Conservation (phyloP, 1,140 invertebrate species). For the Neomicropteryx cornuta region DNA sequence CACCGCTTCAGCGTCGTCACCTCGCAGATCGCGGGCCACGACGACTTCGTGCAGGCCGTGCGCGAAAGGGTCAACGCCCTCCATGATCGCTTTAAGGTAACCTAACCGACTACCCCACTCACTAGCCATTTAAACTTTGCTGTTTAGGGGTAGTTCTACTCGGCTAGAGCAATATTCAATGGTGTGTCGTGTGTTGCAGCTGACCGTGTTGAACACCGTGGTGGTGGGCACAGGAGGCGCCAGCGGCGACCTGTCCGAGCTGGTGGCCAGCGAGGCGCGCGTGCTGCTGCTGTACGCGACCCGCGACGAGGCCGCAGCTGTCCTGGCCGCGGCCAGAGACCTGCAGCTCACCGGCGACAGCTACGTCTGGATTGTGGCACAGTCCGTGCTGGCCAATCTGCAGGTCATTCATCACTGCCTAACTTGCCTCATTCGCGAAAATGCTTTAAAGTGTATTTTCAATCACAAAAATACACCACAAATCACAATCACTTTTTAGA, state of each 20-base stretch:
- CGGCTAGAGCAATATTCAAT: no score
- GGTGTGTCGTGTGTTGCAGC: no score
- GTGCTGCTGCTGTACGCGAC: slow-evolving; percentile 91
- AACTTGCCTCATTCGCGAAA: no score
- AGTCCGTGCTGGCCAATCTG: slow-evolving; percentile 75
- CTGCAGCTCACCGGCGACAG: slow-evolving; percentile 86
- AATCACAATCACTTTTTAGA: no score
- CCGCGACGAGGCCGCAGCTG: slow-evolving; percentile 73
- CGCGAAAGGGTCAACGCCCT: slow-evolving; percentile 73
- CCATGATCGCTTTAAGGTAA: slow-evolving; percentile 42
- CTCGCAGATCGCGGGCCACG: slow-evolving; percentile 86
- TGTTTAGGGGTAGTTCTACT: no score
- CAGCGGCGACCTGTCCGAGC: slow-evolving; percentile 50
- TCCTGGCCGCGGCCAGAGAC: slow-evolving; percentile 68
- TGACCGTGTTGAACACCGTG: slow-evolving; percentile 77
- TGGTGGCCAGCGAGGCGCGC: slow-evolving; percentile 83
- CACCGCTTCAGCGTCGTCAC: slow-evolving; percentile 90
- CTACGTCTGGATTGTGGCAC: slow-evolving; percentile 96
- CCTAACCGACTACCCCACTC: no score
- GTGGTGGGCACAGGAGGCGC: slow-evolving; percentile 58
- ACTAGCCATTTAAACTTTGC: no score
- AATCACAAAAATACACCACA: no score
- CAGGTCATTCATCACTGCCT: no score
- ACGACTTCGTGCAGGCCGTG: slow-evolving; percentile 89
- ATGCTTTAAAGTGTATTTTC: no score